Percentiles rank a stretch among this genome's conserved stretches.
phyloP scores from a whole-genome alignment of 2,113 vertebrate species.

The Protobothrops mucrosquamatus region DNA sequence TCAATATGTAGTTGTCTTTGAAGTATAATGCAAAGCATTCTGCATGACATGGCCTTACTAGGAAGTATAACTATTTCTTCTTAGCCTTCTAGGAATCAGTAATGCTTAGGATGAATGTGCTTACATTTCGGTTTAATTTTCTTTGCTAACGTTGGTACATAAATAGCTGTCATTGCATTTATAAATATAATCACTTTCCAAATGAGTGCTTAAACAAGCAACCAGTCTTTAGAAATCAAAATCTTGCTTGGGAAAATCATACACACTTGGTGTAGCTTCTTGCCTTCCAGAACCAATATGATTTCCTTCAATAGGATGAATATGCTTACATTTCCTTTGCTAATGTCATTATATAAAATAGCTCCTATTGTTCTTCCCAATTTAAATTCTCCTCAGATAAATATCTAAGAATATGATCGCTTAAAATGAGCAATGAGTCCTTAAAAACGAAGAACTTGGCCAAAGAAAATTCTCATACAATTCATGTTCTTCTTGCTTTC shows the following conservation, averaged over 20 bases:
- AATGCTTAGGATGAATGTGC: neutral
- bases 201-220: neutral
- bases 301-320: constrained; percentile 67
- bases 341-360: neutral
- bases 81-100: neutral
- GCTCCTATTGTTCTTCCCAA: neutral
- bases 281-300: constrained; percentile 61
- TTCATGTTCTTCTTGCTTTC: neutral
- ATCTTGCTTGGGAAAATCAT: neutral
- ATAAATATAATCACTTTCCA: neutral
- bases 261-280: neutral
- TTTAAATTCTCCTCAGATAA: neutral
- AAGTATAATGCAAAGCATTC: neutral
- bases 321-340: neutral
- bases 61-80: neutral
- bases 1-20: neutral
- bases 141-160: neutral
- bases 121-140: neutral
- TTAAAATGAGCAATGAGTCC: too few species aligned
- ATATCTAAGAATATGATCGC: neutral
- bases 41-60: neutral
- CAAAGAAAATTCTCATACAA: neutral
- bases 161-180: neutral
- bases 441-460: neutral
- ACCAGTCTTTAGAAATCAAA: neutral